These are phyloP conservation scores for Hippocampus kuda DNA, from an alignment of 2,797 vertebrate species.

Conservation along the genomic window DNA sequence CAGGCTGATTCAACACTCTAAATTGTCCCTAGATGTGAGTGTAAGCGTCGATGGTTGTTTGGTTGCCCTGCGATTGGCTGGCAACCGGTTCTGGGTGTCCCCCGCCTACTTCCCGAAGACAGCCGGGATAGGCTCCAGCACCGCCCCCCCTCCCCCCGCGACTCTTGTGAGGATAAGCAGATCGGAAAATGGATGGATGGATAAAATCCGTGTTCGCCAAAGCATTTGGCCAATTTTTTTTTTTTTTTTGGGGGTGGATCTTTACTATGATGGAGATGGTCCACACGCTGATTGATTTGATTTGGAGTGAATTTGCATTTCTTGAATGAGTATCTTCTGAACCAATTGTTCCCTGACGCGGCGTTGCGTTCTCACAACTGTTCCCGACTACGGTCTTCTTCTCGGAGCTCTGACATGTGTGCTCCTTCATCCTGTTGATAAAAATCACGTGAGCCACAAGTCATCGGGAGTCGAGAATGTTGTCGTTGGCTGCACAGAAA, in stretches of 20 bases:
- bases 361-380: constrained; percentile 20
- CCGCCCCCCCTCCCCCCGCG: no score
- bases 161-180: no score
- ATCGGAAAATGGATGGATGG: no score
- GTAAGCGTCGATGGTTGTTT: no score
- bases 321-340: background rate
- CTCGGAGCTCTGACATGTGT: constrained; percentile 31
- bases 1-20: no score
- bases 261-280: background rate
- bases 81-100: no score
- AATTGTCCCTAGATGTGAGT: no score
- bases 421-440: background rate
- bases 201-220: background rate
- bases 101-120: no score
- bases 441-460: background rate
- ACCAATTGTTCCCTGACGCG: background rate
- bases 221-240: background rate
- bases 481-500: constrained; percentile 35
- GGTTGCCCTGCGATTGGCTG: no score
- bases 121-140: no score
- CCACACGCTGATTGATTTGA: constrained; percentile 9
- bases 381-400: constrained; percentile 27
- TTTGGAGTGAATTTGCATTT: background rate
- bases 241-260: background rate
- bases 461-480: background rate